Evolutionary conservation across 2,113 vertebrate genomes (phyloP), one percentile per base, ranked within the genome.

Genomic region (Tringa solitaria): DNA sequence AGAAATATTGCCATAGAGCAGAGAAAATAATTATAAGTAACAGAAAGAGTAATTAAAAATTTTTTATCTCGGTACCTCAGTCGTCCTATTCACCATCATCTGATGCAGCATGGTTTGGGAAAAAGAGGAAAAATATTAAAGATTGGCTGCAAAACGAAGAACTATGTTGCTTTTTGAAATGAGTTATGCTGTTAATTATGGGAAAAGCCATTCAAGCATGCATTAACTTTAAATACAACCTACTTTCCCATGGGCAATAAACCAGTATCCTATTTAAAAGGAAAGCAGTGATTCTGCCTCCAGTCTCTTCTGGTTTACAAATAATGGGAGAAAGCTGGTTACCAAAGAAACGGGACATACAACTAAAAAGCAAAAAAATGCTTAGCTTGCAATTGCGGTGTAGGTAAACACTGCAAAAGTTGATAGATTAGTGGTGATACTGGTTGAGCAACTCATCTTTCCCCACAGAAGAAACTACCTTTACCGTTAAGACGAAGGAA

Each of bases 51-150:
- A 95, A 96, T 96, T 90, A 97, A 97, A 97, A 97, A 95, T 75
- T 26, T 63, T 97, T 91, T 5, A 65, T 97, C 90, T 97, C 93
- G 95, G 97, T 99, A 99, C 99, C 99, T 99, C 99, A 61, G 99
- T 99, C 95, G 99, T 99, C 98, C 99, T 99, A 99, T 99, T 99
- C 99, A 99, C 99, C 99, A 99, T 99, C 99, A 99, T 99, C 99
- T 99, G 99, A 98, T 98, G 98, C 98, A 98, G 98, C 99, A 96
- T 95, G 94, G 97, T 95, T 94, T 97, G 98, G 98, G 96, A 98
- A 96, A 97, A 98, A 98, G 97, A 98, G 95, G 97, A 98, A 97
- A 98, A 95, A 93, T 60, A 94, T 98, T 98, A 98, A 96, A 97
- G 84, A 96, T 37, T 90, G 93, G 84, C 92, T 61, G 2, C 65